Evolutionary conservation across 2,113 vertebrate genomes (phyloP).

Genomic region (Ptychochromis oligacanthus): DNA sequence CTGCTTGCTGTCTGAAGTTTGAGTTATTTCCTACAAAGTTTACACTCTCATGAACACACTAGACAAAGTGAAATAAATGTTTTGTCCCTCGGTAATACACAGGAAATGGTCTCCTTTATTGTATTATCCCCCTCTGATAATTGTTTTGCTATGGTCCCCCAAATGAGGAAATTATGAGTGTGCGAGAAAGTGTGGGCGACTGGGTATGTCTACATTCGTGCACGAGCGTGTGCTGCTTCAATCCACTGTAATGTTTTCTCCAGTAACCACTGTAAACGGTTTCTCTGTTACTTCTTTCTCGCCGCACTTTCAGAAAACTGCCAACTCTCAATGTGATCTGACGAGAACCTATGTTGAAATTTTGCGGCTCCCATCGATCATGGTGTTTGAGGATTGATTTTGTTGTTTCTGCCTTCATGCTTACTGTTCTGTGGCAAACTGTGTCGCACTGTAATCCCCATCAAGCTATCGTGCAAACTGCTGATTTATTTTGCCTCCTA

Average conservation of each 20-base stretch:
- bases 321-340: constrained; percentile 29
- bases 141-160: constrained; percentile 57
- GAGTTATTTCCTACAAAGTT: constrained; percentile 52
- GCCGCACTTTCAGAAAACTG: constrained; percentile 31
- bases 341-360: constrained; percentile 42
- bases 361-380: constrained; percentile 51
- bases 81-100: constrained; percentile 59
- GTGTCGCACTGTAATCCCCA: constrained; percentile 39
- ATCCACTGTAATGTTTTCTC: constrained; percentile 50
- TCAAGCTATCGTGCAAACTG: constrained; percentile 43
- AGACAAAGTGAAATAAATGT: constrained; percentile 71
- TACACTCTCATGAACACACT: constrained; percentile 45
- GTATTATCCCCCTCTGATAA: constrained; percentile 61
- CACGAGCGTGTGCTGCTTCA: constrained; percentile 11
- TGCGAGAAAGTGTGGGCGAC: constrained; percentile 34
- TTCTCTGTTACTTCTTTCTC: not conserved
- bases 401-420: constrained; percentile 50
- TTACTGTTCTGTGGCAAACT: constrained; percentile 48
- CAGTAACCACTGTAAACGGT: constrained; percentile 34
- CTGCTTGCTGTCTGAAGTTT: constrained; percentile 29
- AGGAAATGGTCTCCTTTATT: constrained; percentile 62
- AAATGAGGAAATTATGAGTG: constrained; percentile 65
- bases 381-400: constrained; percentile 63
- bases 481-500: constrained; percentile 50
- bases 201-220: not conserved